Base-by-base conservation (phyloP, 2,113 vertebrate genomes). In the Brevimyrus niger region DNA sequence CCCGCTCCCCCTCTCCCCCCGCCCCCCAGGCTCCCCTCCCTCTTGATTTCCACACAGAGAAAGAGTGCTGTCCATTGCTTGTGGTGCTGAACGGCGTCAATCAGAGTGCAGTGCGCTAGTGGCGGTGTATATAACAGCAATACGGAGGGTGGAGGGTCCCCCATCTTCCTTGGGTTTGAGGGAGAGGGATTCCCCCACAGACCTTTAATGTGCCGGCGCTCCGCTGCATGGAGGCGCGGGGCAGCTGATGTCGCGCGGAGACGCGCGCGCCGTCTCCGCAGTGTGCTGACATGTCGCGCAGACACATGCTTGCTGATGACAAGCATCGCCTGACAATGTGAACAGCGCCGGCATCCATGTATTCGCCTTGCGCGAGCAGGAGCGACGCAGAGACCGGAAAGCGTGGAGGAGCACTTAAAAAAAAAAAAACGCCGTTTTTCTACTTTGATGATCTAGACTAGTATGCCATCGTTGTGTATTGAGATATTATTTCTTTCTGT, bases 51-150 rank as follows among this genome's bases (percentile, higher is more conserved):
- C 65, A 90, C 55, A 65, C 50, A 38, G 61, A 86, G 47, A 38
- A 58, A 89, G 83, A 73, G 89, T 85, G 89, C 94, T 95, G 93
- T 94, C 93, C 91, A 76, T 17, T 35, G 82, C 0, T 91, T 91
- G 47, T 48, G 90, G 92, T 95, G 87, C 94, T 95, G 95, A 95
- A 92, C 51, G 84, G 55, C 76, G 27, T 76, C 76, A 87, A 61
- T 82, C 51, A 90, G 21, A 58, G 47, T 83, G 21, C 65, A 51
- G 85, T 88, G 51, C 85, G 27, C 11, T 31, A 31, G 10, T 87
- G 47, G 48, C 11, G 13, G 48, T 38, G 50, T 17, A 31, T 31
- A 53, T 48, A 27, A 7, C 84, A 7, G 23, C 15, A 51, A 53
- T 50, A 21, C 46, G 15, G 46, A 35, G 47, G 88, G n/a, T 87